Evolutionary conservation across 92 coral and sea anemone genomes (phyloP).

Genomic region (Bergia puertoricense): DNA sequence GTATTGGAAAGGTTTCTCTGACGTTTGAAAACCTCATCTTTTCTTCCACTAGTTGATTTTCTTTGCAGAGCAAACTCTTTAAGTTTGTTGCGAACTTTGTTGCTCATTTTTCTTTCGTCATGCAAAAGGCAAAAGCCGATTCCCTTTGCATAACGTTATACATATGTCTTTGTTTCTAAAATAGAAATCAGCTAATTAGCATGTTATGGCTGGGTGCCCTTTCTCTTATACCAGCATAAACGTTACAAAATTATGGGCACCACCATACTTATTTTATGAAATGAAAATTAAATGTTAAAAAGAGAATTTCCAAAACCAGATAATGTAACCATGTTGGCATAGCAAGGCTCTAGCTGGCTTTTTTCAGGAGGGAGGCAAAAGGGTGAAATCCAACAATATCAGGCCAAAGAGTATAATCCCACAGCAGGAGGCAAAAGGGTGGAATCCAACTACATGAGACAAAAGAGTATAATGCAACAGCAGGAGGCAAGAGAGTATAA

Average conservation of each 20-base stretch:
- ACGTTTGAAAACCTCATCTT: background rate
- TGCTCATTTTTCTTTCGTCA: background rate
- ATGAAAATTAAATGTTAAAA: no score
- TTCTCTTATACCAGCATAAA: no score
- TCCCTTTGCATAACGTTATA: no score
- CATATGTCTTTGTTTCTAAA: background rate
- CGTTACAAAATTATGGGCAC: background rate
- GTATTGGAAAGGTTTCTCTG: background rate
- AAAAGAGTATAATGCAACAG: no score
- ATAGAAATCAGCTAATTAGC: background rate
- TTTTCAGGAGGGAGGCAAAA: background rate
- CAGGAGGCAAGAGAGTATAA: no score
- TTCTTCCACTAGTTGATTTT: background rate
- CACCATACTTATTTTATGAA: background rate
- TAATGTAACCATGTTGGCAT: background rate
- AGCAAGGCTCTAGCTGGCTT: no score
- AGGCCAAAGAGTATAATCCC: no score
- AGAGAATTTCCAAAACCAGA: background rate
- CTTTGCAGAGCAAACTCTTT: background rate
- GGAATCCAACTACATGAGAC: no score
- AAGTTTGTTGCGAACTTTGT: background rate
- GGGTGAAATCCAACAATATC: no score
- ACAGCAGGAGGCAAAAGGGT: no score
- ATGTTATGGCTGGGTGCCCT: background rate
- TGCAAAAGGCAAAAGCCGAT: background rate